Conservation (phyloP, 2,113 vertebrate genomes). For the Macroglossus sobrinus region DNA sequence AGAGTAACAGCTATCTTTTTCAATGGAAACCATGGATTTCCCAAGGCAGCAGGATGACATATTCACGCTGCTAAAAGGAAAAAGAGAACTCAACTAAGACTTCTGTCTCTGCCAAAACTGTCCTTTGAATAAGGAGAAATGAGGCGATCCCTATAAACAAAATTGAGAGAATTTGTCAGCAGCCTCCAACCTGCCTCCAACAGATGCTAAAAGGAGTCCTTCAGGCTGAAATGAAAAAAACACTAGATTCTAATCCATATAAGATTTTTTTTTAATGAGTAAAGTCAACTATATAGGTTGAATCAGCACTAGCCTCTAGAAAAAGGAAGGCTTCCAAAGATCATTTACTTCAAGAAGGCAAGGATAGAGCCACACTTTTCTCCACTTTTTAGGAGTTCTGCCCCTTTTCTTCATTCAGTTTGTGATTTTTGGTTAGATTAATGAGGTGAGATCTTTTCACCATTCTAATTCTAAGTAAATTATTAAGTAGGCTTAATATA, state of each 20-base stretch:
- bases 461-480: not conserved
- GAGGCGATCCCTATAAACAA: not conserved
- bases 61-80: not conserved
- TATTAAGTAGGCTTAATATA: not conserved
- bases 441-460: not conserved
- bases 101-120: not conserved
- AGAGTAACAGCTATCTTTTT: not conserved
- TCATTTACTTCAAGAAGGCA: not conserved
- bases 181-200: not conserved
- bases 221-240: not conserved
- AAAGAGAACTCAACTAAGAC: not conserved
- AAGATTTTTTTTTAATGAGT: not conserved
- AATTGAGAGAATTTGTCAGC: not conserved
- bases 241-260: not conserved
- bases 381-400: not conserved
- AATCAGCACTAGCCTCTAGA: not conserved
- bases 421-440: not conserved
- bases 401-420: not conserved
- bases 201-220: not conserved
- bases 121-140: not conserved
- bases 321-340: not conserved
- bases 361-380: not conserved
- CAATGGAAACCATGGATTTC: not conserved
- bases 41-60: not conserved
- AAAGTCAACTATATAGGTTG: not conserved